A percentile compares a stretch with the other conserved stretches of the same genome.
Conservation (phyloP, 2,888 invertebrate species). For the Limnephilus lunatus region DNA sequence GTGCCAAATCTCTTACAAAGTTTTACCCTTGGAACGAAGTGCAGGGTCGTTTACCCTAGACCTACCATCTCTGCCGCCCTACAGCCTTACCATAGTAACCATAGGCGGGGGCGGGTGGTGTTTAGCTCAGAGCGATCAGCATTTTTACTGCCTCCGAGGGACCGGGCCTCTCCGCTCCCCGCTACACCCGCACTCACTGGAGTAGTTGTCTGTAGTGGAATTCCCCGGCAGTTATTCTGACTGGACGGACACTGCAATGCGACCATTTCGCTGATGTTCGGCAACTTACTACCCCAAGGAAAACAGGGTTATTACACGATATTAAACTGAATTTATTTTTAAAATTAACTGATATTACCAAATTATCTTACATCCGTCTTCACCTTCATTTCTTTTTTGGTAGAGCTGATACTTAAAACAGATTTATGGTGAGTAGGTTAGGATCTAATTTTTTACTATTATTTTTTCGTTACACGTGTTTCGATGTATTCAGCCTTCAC, state of each 20-base stretch:
- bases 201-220: not conserved
- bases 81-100: not conserved
- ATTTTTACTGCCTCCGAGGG: slow-evolving; percentile 38
- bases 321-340: no score
- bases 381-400: not conserved
- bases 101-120: not conserved
- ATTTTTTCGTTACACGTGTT: no score
- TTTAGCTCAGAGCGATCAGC: slow-evolving; percentile 26
- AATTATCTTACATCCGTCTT: no score
- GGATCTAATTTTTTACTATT: no score
- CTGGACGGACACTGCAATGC: slow-evolving; percentile 40
- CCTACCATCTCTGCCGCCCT: not conserved
- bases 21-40: not conserved
- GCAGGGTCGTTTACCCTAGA: not conserved
- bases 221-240: not conserved
- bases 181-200: not conserved
- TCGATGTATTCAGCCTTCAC: no score
- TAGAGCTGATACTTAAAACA: no score
- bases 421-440: no score
- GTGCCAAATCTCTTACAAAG: not conserved
- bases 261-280: not conserved
- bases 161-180: not conserved
- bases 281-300: not conserved
- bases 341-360: no score
- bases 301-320: not conserved